These are phyloP conservation scores for Galemys pyrenaicus DNA, from an alignment of 2,113 vertebrate species.

Conservation along the genomic window DNA sequence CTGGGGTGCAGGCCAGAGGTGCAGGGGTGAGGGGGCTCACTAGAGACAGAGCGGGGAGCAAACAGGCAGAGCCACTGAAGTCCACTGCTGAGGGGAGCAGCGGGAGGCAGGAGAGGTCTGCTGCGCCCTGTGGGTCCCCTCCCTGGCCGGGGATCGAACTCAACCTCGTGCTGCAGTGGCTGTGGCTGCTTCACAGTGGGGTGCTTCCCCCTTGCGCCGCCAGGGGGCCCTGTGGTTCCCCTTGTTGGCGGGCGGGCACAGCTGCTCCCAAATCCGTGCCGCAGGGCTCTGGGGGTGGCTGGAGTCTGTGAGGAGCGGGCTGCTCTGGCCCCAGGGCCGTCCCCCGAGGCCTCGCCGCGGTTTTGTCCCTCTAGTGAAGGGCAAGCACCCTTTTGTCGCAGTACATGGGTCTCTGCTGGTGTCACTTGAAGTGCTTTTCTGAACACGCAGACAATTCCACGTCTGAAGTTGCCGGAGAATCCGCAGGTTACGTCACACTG, in stretches of 20 bases:
- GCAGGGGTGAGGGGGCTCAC: too few relatives aligned
- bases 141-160: too few relatives aligned
- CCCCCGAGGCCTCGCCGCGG: not conserved
- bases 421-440: not conserved
- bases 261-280: not conserved
- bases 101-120: too few relatives aligned
- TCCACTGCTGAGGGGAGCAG: too few relatives aligned
- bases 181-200: too few relatives aligned
- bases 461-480: not conserved
- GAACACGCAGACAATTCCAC: not conserved
- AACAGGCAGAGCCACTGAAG: too few relatives aligned
- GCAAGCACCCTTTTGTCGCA: not conserved
- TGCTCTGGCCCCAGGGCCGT: accelerated
- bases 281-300: accelerated
- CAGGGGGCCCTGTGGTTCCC: accelerated
- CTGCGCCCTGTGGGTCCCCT: too few relatives aligned
- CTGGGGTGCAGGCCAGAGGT: too few relatives aligned
- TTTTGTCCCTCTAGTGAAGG: not conserved
- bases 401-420: not conserved
- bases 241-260: accelerated
- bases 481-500: not conserved
- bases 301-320: accelerated
- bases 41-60: too few relatives aligned
- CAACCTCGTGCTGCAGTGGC: too few relatives aligned
- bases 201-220: too few relatives aligned